Base-by-base conservation (phyloP, 2,888 invertebrate genomes). In the Drosophila tanythrix region DNA sequence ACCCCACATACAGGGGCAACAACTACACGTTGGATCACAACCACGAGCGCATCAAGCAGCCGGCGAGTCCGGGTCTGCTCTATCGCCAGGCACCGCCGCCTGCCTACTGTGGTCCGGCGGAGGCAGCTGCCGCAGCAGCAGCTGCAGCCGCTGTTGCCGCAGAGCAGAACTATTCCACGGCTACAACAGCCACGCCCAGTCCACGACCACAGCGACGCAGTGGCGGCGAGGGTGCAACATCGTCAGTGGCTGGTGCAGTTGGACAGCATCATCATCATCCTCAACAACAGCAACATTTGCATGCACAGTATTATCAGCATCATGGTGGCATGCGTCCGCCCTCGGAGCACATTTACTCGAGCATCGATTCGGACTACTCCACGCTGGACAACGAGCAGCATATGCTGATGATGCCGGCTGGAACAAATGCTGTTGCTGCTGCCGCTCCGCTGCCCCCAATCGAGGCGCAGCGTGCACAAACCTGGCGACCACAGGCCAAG, bases 321-420 rank as follows among this genome's bases (percentile, higher is more conserved):
- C 88, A 88, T 31, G 83, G 83, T 27, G 83, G 82, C 38, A 86
- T 92, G 88, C 94, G 97, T 91, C 97, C 97, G 63, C 95, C 97
- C 83, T 97, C 97, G 88, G 97, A 97, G 93, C 97, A 97, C 93
- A 97, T 97, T 90, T 97, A 97, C 93, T 97, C 97, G 65, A 97
- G 97, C 91, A 97, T 97, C 93, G 97, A 97, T 93, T 97, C 97
- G 76, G 97, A 97, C 93, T 97, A 97, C 91, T 93, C 93, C 63
- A 93, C 93, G 74, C 88, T 93, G 82, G 93, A 93, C 79, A 93
- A 93, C 71, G 93, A 93, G 81, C 92, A 93, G 78, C 92, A 93
- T 83, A 86, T 93, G 89, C 92, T 92, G 83, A 92, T 93, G 92
- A 91, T 91, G 77, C 91, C 92, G 53, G 84, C 87, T 0, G 76